phyloP scores from a whole-genome alignment of 2,797 vertebrate genomes.

The Paguma larvata region DNA sequence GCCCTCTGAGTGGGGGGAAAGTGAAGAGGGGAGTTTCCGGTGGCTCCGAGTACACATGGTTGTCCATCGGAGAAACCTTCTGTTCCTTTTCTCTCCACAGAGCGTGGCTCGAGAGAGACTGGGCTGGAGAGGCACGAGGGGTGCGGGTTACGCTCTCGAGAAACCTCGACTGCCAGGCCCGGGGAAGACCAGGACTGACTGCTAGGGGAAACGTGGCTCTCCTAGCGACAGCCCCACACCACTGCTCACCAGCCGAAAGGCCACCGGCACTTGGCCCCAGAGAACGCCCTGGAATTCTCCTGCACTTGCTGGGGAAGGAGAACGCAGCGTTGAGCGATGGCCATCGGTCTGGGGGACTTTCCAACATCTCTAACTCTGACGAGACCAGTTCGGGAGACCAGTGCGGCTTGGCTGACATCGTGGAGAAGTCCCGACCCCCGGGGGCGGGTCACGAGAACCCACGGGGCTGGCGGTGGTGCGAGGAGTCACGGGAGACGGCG shows the following conservation, averaged over 20 bases:
- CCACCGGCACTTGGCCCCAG: background rate
- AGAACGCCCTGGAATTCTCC: background rate
- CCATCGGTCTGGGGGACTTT: background rate
- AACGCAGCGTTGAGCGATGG: background rate
- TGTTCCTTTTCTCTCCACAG: background rate
- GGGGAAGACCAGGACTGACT: background rate
- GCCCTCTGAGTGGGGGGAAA: background rate
- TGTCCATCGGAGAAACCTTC: background rate
- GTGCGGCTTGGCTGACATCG: background rate
- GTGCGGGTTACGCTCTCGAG: background rate
- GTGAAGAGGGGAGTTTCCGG: background rate
- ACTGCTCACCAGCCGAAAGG: background rate
- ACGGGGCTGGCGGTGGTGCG: fast-evolving
- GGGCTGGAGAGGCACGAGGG: background rate
- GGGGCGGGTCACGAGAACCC: background rate
- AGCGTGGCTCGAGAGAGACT: background rate
- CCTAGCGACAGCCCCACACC: background rate
- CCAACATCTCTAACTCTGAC: background rate
- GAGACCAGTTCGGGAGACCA: background rate
- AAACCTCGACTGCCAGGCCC: background rate
- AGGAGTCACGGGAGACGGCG: background rate
- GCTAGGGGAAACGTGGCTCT: background rate
- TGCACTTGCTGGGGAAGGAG: background rate
- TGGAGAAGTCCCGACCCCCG: background rate
- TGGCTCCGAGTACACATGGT: background rate